Base-by-base conservation (phyloP, 2,888 invertebrate genomes). In the Parnassius apollo region DNA sequence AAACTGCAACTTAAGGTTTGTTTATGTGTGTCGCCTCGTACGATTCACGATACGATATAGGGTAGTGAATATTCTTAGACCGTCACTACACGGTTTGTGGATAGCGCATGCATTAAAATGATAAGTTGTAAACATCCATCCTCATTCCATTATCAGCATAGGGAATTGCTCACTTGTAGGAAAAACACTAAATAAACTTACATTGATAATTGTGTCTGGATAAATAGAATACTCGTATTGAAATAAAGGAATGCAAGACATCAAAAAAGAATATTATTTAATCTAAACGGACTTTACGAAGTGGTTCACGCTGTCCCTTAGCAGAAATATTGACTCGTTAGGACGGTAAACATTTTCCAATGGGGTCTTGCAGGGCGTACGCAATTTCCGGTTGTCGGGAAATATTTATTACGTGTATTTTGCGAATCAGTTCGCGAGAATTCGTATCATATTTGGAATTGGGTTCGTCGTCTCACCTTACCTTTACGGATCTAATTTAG, bases 291-390 rank as follows among this genome's bases (percentile, higher is more conserved):
- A 25, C 35, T 35, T 55, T 45, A 22, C 45, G 25, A 11, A 10
- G 42, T 22, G 46, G 9, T 59, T 25, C 53, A 3, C 46, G 46
- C 13, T 12, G 9, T 46, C n/a, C 55, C 48, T 46, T 12, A 55
- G 54, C 13, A 45, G 48, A 44, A 60, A 55, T 42, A 49, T 12
- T 42, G 48, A 48, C 42, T 55, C 55, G 54, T 60, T 60, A 55
- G 42, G 10, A 46, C 49, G 18, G 55, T 44, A 55, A 60, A 55
- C n/a, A 55, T 55, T 42, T 55, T 9, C 54, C 13, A 49, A 42
- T 9, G 45, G 35, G 53, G 42, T 52, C 60, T 42, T 42, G 49
- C 49, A 42, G 48, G 54, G 35, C 8, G 9, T 49, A 12, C 48
- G 42, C 25, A 55, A 55, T 60, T 44, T 60, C 60, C 55, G 48